Evolutionary conservation across 2,113 vertebrate species (phyloP).

Genomic region (Psilopogon haemacephalus): DNA sequence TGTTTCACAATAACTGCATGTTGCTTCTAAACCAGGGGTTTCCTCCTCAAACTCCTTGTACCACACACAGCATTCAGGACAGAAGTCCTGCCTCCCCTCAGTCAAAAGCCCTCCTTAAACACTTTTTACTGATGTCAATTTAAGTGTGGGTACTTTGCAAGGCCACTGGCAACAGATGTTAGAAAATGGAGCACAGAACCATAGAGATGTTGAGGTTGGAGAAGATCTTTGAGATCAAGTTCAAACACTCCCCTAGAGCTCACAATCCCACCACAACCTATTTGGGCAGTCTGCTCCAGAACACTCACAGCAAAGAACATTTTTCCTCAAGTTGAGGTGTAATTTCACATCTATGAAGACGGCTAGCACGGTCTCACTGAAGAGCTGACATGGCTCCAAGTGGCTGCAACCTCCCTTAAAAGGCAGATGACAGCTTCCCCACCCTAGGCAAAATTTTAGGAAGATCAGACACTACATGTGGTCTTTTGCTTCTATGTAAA

Average conservation of each 20-base stretch:
- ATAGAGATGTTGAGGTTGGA: too few relatives aligned
- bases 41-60: not conserved
- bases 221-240: too few relatives aligned
- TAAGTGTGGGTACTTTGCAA: not conserved
- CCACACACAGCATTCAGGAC: rapidly evolving
- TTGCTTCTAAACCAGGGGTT: not conserved
- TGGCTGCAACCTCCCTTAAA: not conserved
- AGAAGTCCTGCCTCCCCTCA: rapidly evolving
- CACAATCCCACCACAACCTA: too few relatives aligned
- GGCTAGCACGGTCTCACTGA: not conserved
- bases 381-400: not conserved
- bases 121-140: not conserved
- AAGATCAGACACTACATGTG: rapidly evolving
- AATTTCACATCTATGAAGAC: rapidly evolving
- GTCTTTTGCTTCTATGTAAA: not conserved
- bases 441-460: not conserved
- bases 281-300: too few relatives aligned
- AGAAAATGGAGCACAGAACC: not conserved
- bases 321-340: too few relatives aligned
- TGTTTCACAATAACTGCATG: rapidly evolving
- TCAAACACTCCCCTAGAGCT: too few relatives aligned
- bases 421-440: not conserved
- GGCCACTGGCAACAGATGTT: not conserved
- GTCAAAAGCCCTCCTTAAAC: not conserved
- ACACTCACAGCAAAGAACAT: too few relatives aligned